Conservation (phyloP, 2,797 vertebrate genomes). For the Discoglossus pictus region DNA sequence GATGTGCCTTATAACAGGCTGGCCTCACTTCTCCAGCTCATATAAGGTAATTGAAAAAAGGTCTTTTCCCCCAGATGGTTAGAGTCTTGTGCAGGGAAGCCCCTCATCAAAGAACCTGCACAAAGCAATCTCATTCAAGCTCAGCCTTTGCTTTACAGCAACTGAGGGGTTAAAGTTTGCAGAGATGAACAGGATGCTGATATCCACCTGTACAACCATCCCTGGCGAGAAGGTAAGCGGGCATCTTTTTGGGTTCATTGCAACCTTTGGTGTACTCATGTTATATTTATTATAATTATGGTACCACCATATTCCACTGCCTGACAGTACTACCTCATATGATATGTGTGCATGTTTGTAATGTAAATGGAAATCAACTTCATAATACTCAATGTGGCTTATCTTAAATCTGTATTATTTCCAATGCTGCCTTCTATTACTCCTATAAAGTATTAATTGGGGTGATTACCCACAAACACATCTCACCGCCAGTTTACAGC, state of each 20-base stretch:
- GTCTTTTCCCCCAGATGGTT: conserved; percentile 61
- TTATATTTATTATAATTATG: too few species aligned
- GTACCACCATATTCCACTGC: background rate
- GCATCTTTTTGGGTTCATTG: background rate
- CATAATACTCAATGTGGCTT: too few species aligned
- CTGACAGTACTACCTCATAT: too few species aligned
- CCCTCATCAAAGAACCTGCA: conserved; percentile 29
- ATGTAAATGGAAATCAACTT: too few species aligned
- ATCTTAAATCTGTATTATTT: too few species aligned
- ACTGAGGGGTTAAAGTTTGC: conserved; percentile 15
- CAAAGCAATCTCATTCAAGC: background rate
- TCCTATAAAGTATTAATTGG: too few species aligned
- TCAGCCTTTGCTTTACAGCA: conserved; percentile 8
- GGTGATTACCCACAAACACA: too few species aligned
- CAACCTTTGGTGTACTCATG: too few species aligned
- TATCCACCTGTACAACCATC: background rate
- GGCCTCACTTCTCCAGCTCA: conserved; percentile 77
- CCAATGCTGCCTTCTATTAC: too few species aligned
- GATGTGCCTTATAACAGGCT: conserved; percentile 65
- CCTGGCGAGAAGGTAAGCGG: conserved; percentile 33
- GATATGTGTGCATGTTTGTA: too few species aligned
- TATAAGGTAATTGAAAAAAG: conserved; percentile 91
- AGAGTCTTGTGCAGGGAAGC: conserved; percentile 44
- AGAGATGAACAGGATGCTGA: background rate
- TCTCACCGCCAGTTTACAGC: too few species aligned